phyloP scores from a whole-genome alignment of 1,140 invertebrate species.

The Chironomus striatipennis region DNA sequence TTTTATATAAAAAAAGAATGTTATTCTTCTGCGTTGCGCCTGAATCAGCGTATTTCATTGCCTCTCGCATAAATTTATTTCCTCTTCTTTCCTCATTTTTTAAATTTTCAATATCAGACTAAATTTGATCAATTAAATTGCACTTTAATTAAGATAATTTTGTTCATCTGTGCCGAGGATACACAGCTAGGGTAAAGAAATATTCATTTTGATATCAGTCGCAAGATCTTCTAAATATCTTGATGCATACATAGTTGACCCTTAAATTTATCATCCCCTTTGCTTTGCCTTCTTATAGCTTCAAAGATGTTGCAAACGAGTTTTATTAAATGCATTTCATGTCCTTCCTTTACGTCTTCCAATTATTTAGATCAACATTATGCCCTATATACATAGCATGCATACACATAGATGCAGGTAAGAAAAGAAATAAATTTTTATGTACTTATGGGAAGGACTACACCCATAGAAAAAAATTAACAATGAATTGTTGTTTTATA shows the following conservation, averaged over 20 bases:
- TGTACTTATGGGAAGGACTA: no score
- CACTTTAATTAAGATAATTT: slow-evolving; percentile 15
- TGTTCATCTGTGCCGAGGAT: background rate
- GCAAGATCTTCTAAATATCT: background rate
- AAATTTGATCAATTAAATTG: slow-evolving; percentile 10
- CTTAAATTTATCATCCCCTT: slow-evolving; percentile 6
- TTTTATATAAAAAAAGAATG: background rate
- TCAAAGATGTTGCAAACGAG: background rate
- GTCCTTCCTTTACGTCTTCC: background rate
- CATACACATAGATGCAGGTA: background rate
- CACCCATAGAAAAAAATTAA: no score
- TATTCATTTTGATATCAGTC: background rate
- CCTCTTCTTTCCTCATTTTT: no score
- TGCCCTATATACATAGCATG: background rate
- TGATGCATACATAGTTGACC: background rate
- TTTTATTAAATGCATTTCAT: background rate
- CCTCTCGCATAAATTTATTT: no score
- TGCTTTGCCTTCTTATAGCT: no score
- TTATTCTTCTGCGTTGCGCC: background rate
- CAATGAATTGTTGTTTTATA: no score
- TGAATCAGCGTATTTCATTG: background rate
- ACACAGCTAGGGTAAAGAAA: background rate
- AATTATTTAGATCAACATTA: background rate
- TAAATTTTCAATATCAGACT: no score
- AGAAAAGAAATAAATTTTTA: no score